A percentile compares a stretch with the other conserved stretches of the same genome.
These are phyloP conservation scores for Callospermophilus lateralis DNA, from an alignment of 2,113 vertebrate genomes.

Conservation along the genomic window DNA sequence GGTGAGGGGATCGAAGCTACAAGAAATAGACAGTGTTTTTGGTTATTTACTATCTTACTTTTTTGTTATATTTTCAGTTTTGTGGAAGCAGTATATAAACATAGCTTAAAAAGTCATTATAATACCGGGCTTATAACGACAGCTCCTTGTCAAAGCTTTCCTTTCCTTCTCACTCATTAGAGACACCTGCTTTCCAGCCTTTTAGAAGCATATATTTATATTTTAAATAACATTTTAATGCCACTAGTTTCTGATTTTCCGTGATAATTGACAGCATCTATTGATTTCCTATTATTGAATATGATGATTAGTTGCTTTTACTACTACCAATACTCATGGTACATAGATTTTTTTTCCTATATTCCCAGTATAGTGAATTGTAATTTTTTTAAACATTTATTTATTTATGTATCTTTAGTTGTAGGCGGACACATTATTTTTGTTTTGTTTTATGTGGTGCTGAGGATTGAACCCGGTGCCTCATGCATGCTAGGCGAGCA, in stretches of 20 bases:
- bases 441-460: no score
- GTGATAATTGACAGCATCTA: background rate
- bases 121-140: background rate
- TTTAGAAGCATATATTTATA: background rate
- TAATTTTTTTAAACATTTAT: background rate
- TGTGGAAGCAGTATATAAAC: background rate
- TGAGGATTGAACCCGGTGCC: no score
- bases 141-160: background rate
- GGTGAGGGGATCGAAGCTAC: background rate
- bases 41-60: background rate
- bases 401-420: no score
- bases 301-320: background rate
- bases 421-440: no score
- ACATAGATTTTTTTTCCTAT: background rate
- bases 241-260: background rate
- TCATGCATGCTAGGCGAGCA: no score
- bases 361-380: conserved; percentile 4
- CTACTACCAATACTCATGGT: background rate
- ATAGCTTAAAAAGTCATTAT: background rate
- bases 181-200: background rate
- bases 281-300: conserved; percentile 14
- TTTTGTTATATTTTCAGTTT: conserved; percentile 24
- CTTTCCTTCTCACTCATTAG: background rate
- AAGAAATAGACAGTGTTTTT: background rate
- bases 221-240: conserved; percentile 36